Percentiles rank a stretch among this genome's conserved stretches.
Evolutionary conservation across 2,888 invertebrate genomes (phyloP).

Genomic region (Hypomecis punctinalis): DNA sequence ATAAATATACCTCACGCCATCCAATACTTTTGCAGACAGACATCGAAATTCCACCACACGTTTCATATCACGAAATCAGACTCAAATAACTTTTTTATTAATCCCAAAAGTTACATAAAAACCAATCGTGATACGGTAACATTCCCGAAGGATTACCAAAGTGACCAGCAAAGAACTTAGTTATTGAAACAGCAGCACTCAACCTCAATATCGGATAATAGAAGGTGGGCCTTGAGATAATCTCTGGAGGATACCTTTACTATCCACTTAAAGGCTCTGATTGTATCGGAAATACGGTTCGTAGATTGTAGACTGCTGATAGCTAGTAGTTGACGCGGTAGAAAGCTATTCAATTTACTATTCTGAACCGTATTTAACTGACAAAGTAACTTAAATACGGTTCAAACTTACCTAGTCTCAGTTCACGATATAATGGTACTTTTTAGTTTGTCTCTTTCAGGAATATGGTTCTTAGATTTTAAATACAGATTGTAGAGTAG

Average conservation of each 20-base stretch:
- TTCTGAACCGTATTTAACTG: no score
- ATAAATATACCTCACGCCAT: no score
- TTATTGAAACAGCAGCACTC: slow-evolving; percentile 28
- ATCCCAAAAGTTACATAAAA: background rate
- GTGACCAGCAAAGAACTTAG: slow-evolving; percentile 16
- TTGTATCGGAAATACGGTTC: slow-evolving; percentile 18
- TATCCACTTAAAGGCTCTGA: slow-evolving; percentile 13
- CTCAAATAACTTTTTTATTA: background rate
- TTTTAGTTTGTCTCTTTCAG: no score
- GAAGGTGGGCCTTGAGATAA: slow-evolving; percentile 17
- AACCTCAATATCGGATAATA: slow-evolving; percentile 28
- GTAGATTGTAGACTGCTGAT: background rate
- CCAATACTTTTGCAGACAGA: background rate
- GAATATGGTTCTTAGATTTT: no score
- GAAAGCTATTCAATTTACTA: no score
- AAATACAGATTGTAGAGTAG: no score
- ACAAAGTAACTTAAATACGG: no score
- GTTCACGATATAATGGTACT: no score
- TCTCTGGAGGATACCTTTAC: slow-evolving; percentile 21
- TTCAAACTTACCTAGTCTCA: no score
- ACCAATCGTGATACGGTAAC: background rate
- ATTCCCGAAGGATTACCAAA: slow-evolving; percentile 10
- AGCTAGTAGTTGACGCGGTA: background rate
- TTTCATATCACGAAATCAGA: background rate
- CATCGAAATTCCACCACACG: background rate